Conservation (phyloP, 2,888 invertebrate genomes). For the Sphaerolaimus hirsutus region DNA sequence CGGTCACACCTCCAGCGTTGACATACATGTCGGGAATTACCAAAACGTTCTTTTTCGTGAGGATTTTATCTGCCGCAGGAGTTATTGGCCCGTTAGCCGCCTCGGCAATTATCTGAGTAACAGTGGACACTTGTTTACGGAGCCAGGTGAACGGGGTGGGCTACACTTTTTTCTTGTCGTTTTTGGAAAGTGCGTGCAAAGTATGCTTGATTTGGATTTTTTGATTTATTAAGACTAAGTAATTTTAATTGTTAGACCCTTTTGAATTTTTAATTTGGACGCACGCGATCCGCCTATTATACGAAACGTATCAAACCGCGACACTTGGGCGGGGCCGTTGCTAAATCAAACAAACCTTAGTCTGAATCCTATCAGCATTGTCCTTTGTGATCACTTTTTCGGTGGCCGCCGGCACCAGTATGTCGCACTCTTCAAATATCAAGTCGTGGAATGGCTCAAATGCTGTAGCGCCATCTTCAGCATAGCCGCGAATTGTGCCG, state of each 20-base stretch:
- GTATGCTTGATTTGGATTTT: no score
- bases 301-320: no score
- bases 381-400: constrained; percentile 75
- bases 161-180: no score
- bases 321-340: no score
- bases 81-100: constrained; percentile 93
- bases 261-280: no score
- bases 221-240: no score
- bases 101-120: constrained; percentile 56
- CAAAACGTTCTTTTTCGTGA: constrained; percentile 58
- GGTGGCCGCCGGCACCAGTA: constrained; percentile 78
- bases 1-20: constrained; percentile 48
- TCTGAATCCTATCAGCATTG: constrained; percentile 66
- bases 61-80: constrained; percentile 71
- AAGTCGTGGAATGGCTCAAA: constrained; percentile 41
- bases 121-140: neutral
- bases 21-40: constrained; percentile 59
- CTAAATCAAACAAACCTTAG: no score
- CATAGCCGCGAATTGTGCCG: constrained; percentile 23
- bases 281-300: no score
- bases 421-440: constrained; percentile 71
- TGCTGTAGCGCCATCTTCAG: constrained; percentile 59
- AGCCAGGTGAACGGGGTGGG: no score
- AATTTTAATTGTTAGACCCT: no score
- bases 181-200: no score